phyloP scores from a whole-genome alignment of 2,113 vertebrate genomes.

The Xyliphius kryptos region DNA sequence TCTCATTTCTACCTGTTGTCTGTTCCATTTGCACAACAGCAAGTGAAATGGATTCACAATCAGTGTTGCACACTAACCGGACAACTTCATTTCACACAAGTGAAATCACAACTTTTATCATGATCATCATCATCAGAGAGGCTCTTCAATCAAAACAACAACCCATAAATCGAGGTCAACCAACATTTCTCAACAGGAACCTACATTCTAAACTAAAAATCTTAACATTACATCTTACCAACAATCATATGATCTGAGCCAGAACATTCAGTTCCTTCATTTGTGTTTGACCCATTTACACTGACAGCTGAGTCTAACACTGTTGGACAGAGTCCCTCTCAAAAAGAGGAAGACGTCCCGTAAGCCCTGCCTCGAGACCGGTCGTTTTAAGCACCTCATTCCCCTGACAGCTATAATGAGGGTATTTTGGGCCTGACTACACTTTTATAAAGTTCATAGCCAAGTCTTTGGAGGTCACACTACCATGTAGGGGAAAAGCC shows the following conservation, averaged over 20 bases:
- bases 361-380: constrained; percentile 17
- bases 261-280: constrained; percentile 5
- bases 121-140: too few species aligned
- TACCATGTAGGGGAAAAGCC: constrained; percentile 18
- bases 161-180: too few species aligned
- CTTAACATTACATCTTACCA: neutral
- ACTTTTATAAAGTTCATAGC: constrained; percentile 11
- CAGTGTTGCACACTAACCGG: too few species aligned
- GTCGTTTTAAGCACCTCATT: constrained; percentile 6
- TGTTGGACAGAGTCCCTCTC: constrained; percentile 6
- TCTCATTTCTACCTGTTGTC: too few species aligned
- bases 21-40: too few species aligned
- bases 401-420: constrained; percentile 12
- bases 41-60: too few species aligned
- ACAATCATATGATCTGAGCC: neutral
- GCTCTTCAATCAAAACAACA: too few species aligned
- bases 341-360: neutral
- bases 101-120: too few species aligned
- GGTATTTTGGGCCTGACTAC: constrained; percentile 7
- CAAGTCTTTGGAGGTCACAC: constrained; percentile 11
- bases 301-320: neutral
- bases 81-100: too few species aligned
- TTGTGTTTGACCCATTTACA: neutral
- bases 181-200: neutral
- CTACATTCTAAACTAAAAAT: neutral